Conservation (phyloP, 2,888 invertebrate genomes). For the Leucozona laternaria region DNA sequence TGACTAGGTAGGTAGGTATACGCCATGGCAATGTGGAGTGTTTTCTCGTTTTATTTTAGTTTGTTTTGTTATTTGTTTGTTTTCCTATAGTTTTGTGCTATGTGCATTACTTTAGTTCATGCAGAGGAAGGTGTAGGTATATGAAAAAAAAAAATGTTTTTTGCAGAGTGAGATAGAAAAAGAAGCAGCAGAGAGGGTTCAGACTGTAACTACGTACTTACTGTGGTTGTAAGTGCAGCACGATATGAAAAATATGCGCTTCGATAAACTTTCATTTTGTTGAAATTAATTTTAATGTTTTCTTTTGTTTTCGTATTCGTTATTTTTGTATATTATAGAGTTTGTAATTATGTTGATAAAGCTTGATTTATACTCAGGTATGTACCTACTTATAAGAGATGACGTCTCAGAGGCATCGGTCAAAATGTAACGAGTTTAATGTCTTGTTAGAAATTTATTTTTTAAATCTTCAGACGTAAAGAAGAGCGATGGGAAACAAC, state of each 20-base stretch:
- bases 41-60: neutral
- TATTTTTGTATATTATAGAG: neutral
- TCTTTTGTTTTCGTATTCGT: conserved; percentile 46
- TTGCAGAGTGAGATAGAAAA: neutral
- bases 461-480: too few relatives aligned
- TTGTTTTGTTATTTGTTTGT: conserved; percentile 32
- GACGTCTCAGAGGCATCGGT: neutral
- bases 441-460: neutral
- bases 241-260: conserved; percentile 64
- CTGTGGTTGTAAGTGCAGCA: neutral
- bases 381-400: too few relatives aligned
- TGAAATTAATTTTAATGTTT: conserved; percentile 66
- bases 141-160: conserved; percentile 47
- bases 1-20: too few relatives aligned
- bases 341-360: conserved; percentile 9
- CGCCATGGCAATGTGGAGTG: conserved; percentile 11
- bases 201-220: neutral
- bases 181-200: neutral
- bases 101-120: conserved; percentile 62
- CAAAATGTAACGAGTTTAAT: neutral
- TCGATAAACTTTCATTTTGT: conserved; percentile 70
- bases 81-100: conserved; percentile 36
- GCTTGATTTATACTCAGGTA: neutral
- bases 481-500: too few relatives aligned
- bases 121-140: neutral